Base-by-base conservation (phyloP, 2,888 invertebrate genomes). In the Leistus spinibarbis region DNA sequence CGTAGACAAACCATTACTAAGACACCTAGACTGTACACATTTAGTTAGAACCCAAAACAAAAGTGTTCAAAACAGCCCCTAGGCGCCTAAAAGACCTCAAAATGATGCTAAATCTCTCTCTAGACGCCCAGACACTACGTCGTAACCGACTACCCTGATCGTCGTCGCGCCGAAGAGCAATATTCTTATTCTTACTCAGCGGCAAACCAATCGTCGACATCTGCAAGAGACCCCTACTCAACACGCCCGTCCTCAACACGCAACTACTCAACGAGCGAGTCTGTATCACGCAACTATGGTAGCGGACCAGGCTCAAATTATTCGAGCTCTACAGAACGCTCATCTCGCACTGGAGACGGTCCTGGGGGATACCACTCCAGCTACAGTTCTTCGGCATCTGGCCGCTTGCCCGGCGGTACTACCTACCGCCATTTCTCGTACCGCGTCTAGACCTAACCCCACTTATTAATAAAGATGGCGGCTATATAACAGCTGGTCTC, bases 91-190 rank as follows among this genome's bases (percentile, higher is more conserved):
- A 40, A 40, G 40, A 40, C 40, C 40, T 40, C 7, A 7, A 40
- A 40, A 40, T 40, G 27, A 16, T 83, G 84, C 40, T 40, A 40
- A 40, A 40, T 85, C 88, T 88, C 89, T 87, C 89, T 90, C 87
- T 91, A 95, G 95, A 95, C 92, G 88, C 94, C 95, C 83, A 93
- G 95, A 86, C 93, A 94, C 90, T 94, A 94, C 89, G 91, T 94
- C 88, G 93, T 94, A 86, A 91, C 91, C 86, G 93, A 94, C 85
- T 90, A 92, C 81, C 91, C 91, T 77, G 89, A 91, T 82, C 87
- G 88, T 83, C 88, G 90, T 76, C 89, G 90, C 84, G 91, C 92
- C 81, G 93, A 94, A 86, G 90, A 93, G 88, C 93, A 94, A 88
- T 95, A 95, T 89, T 93, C 93, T 81, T 95, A 94, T 89, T 91